These are phyloP conservation scores for Bolinopsis microptera DNA, from an alignment of 37 sponge, comb jelly and placozoan genomes.

Conservation along the genomic window DNA sequence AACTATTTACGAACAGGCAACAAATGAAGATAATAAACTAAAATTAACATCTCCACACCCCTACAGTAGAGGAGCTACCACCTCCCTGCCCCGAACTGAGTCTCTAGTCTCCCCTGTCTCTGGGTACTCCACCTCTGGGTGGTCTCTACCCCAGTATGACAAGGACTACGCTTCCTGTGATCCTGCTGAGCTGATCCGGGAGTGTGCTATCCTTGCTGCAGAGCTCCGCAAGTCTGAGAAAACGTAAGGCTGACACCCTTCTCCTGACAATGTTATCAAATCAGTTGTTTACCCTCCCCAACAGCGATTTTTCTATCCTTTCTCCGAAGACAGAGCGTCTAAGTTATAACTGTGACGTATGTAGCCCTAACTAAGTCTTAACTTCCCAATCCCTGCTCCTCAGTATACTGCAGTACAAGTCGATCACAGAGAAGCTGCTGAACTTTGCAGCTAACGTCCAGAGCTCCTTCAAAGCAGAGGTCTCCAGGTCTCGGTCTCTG, in stretches of 20 bases:
- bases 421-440: conserved; percentile 33
- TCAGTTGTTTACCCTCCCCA: no score
- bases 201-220: conserved; percentile 63
- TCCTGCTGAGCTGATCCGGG: conserved; percentile 26
- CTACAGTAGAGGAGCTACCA: not conserved
- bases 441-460: conserved; percentile 49
- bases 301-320: no score
- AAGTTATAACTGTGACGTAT: no score
- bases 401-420: conserved; percentile 57
- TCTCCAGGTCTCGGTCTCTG: conserved; percentile 36
- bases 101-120: not conserved
- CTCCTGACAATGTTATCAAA: no score
- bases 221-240: conserved; percentile 44
- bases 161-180: not conserved
- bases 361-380: no score
- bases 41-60: no score
- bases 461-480: conserved; percentile 62
- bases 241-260: conserved; percentile 40
- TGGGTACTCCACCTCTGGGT: not conserved
- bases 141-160: conserved; percentile 55
- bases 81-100: not conserved
- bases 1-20: no score
- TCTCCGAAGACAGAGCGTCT: no score
- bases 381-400: no score
- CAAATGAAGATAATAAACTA: no score